Conservation (phyloP, 2,888 invertebrate species). For the Eupelmus urozonus region DNA sequence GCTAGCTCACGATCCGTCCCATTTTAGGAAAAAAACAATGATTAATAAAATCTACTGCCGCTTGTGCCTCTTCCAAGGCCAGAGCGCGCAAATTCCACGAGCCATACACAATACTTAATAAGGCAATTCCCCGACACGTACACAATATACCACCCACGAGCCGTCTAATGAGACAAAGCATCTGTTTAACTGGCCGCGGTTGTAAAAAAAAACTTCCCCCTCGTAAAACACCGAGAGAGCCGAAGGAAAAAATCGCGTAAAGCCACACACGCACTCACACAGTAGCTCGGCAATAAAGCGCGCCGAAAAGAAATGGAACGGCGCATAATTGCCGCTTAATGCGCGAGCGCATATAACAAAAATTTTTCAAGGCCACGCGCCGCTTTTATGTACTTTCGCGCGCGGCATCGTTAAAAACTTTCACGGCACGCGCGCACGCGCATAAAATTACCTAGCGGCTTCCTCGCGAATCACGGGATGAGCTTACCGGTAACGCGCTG, state of each 20-base stretch:
- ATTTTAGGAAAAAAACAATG: conserved; percentile 46
- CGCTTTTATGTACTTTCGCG: conserved; percentile 41
- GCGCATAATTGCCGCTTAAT: conserved; percentile 45
- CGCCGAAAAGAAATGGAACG: conserved; percentile 21
- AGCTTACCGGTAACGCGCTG: background rate
- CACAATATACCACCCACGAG: background rate
- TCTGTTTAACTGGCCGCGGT: no score
- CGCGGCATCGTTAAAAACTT: conserved; percentile 49
- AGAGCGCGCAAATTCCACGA: conserved; percentile 8
- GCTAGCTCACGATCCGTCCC: conserved; percentile 5
- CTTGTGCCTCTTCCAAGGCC: conserved; percentile 43
- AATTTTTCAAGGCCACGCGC: conserved; percentile 49
- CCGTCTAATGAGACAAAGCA: conserved; percentile 7
- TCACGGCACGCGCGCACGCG: conserved; percentile 39
- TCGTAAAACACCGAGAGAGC: conserved; percentile 18
- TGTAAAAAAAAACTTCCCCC: no score
- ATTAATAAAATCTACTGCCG: conserved; percentile 51
- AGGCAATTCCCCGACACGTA: background rate
- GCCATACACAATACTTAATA: conserved; percentile 17
- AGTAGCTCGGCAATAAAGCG: conserved; percentile 8
- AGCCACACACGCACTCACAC: background rate
- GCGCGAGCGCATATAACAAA: conserved; percentile 11
- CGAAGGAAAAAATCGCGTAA: background rate
- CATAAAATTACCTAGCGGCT: conserved; percentile 39
- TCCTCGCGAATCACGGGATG: conserved; percentile 4